phyloP scores from a whole-genome alignment of 2,888 invertebrate genomes.

The Epinotia ramella region DNA sequence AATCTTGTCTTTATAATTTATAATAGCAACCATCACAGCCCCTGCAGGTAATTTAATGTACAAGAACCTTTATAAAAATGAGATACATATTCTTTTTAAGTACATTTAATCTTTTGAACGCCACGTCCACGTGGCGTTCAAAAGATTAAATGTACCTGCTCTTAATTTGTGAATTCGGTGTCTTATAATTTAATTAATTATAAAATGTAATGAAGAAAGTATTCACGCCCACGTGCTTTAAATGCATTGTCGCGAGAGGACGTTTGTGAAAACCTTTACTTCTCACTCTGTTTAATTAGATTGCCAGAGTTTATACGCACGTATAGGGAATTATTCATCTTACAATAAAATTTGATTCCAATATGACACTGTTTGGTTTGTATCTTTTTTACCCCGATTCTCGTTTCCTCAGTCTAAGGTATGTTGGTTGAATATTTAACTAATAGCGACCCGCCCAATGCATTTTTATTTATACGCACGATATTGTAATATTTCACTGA shows the following conservation, averaged over 20 bases:
- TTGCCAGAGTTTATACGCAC: constrained; percentile 53
- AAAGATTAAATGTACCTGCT: constrained; percentile 2
- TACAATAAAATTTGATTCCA: constrained; percentile 60
- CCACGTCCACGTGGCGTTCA: constrained; percentile 11
- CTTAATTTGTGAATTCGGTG: background rate
- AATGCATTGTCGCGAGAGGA: constrained; percentile 2
- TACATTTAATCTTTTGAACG: no score
- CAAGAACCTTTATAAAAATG: background rate
- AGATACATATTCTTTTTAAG: background rate
- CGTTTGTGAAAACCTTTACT: constrained; percentile 10
- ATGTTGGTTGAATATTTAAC: background rate
- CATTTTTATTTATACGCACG: no score
- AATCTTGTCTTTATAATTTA: background rate
- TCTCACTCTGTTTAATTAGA: constrained; percentile 24
- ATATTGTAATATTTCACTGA: no score
- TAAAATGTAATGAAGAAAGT: constrained; percentile 10
- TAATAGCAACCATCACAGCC: background rate
- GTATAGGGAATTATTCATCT: constrained; percentile 54
- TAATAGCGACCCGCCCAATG: background rate
- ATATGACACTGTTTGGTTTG: constrained; percentile 50
- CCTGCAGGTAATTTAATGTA: background rate
- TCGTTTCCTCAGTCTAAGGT: background rate
- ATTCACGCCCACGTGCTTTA: constrained; percentile 1
- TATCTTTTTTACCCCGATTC: background rate
- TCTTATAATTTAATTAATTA: constrained; percentile 15